Evolutionary conservation across 2,888 invertebrate species (phyloP).

Genomic region (Tortricodes alternella): DNA sequence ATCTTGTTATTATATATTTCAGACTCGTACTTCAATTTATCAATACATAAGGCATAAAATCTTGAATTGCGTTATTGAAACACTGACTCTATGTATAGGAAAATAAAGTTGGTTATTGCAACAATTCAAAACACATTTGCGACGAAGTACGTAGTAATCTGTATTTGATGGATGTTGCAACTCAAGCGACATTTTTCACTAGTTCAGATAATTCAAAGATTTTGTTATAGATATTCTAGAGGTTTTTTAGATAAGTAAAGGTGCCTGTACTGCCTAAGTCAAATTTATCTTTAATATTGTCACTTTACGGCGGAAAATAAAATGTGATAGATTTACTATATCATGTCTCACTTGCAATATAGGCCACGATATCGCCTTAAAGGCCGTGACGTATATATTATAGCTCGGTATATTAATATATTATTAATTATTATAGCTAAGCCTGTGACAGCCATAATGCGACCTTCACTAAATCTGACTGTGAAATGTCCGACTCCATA

Average conservation of each 20-base stretch:
- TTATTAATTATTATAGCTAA: too few relatives aligned
- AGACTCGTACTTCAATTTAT: constrained; percentile 5
- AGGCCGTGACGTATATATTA: too few relatives aligned
- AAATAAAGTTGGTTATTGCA: neutral
- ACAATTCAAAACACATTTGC: neutral
- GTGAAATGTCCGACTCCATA: constrained; percentile 3
- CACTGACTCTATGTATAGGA: neutral
- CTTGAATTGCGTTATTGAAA: neutral
- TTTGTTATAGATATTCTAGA: neutral
- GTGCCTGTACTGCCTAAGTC: too few relatives aligned
- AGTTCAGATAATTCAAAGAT: neutral
- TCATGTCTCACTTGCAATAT: too few relatives aligned
- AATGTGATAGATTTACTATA: too few relatives aligned
- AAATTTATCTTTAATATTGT: too few relatives aligned
- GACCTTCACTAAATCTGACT: neutral
- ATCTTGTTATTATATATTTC: constrained; percentile 17
- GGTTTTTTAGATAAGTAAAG: too few relatives aligned
- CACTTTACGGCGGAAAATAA: too few relatives aligned
- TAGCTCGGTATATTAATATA: too few relatives aligned
- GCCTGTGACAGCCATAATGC: neutral
- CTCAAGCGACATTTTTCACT: neutral
- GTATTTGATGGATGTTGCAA: constrained; percentile 3
- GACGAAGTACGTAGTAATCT: neutral
- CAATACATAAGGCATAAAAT: neutral
- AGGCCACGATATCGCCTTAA: too few relatives aligned